These are phyloP conservation scores for Saccostrea echinata DNA, from an alignment of 1,140 invertebrate genomes.

Conservation along the genomic window DNA sequence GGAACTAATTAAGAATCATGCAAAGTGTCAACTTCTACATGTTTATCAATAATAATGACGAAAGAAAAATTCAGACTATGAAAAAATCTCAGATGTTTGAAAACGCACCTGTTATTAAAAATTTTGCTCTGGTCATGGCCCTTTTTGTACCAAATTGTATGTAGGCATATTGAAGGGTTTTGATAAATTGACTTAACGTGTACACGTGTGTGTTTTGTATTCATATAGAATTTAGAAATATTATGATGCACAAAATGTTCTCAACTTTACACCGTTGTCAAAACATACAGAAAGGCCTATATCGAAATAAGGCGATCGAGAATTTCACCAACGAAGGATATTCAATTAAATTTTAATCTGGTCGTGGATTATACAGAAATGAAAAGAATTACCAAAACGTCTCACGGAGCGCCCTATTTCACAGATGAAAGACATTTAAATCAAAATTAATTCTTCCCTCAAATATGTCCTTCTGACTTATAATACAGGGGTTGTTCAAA, in stretches of 20 bases:
- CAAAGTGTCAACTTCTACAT: too few relatives aligned
- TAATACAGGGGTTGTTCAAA: background rate
- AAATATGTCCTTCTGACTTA: background rate
- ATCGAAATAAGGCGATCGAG: background rate
- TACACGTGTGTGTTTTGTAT: background rate
- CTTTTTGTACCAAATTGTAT: too few relatives aligned
- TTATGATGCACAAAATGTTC: background rate
- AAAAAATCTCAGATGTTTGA: too few relatives aligned
- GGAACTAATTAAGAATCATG: too few relatives aligned
- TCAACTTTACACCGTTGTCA: background rate
- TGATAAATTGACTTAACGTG: background rate
- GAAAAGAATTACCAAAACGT: constrained; percentile 18
- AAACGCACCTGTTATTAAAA: too few relatives aligned
- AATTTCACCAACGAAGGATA: constrained; percentile 1
- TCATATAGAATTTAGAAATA: background rate
- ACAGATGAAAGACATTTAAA: constrained; percentile 30
- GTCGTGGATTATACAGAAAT: background rate
- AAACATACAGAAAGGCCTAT: background rate
- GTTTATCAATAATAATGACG: too few relatives aligned
- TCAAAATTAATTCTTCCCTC: background rate
- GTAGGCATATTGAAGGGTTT: background rate
- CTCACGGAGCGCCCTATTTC: constrained; percentile 6
- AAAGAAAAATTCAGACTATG: too few relatives aligned
- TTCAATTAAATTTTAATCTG: constrained; percentile 33
- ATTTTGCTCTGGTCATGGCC: too few relatives aligned